phyloP scores from a whole-genome alignment of 2,888 invertebrate genomes.

The Girardia tigrina region DNA sequence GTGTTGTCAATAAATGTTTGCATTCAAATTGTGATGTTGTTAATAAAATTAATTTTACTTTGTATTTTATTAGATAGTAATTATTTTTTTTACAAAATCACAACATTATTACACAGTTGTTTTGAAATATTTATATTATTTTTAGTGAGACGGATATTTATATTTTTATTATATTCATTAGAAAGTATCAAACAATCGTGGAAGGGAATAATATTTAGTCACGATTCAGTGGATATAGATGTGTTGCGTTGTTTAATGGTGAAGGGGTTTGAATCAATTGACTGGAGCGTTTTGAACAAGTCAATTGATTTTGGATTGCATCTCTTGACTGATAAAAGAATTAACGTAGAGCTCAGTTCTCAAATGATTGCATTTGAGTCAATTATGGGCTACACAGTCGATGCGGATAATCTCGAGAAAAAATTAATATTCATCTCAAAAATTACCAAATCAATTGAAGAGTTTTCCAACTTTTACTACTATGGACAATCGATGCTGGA shows the following conservation, averaged over 20 bases:
- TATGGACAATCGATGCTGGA: background rate
- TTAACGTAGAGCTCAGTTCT: background rate
- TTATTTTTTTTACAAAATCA: too few relatives aligned
- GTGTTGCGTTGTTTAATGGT: background rate
- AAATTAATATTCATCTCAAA: background rate
- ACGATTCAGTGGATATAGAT: background rate
- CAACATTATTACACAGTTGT: too few relatives aligned
- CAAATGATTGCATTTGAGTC: background rate
- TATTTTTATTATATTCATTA: too few relatives aligned
- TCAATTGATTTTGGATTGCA: background rate
- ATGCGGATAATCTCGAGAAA: background rate
- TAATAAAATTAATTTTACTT: too few relatives aligned
- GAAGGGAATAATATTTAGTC: background rate
- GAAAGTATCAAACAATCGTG: background rate
- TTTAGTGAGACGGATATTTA: too few relatives aligned
- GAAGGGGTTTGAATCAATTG: background rate
- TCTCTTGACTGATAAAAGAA: background rate
- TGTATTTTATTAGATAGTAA: too few relatives aligned
- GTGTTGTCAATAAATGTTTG: too few relatives aligned
- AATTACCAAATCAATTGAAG: background rate
- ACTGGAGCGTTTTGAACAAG: background rate
- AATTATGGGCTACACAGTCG: background rate
- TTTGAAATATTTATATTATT: too few relatives aligned
- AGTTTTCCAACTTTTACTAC: background rate
- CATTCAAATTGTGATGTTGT: too few relatives aligned